Conservation (phyloP, 2,888 invertebrate genomes). For the Drosophila sordidula region DNA sequence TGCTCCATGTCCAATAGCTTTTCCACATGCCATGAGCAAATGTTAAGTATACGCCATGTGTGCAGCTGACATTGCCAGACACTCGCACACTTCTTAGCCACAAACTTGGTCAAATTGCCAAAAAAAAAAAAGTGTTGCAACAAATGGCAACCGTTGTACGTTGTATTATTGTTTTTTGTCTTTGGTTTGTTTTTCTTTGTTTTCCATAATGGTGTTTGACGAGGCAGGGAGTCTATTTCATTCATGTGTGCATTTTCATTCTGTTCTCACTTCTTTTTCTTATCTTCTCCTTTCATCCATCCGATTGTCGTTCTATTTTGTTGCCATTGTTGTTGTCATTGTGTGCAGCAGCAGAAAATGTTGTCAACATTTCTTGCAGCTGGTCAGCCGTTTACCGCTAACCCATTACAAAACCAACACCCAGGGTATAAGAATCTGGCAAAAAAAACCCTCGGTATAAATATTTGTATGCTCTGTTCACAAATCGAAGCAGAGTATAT, state of each 20-base stretch:
- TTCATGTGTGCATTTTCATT: constrained; percentile 2
- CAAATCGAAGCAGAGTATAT: no score
- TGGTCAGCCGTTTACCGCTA: constrained; percentile 25
- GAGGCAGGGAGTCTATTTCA: neutral
- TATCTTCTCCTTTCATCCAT: constrained; percentile 25
- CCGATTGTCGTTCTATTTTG: constrained; percentile 36
- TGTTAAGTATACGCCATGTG: constrained; percentile 44
- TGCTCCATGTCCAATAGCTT: neutral
- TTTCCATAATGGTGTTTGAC: no score
- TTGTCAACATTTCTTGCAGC: constrained; percentile 63
- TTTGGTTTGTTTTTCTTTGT: constrained; percentile 14
- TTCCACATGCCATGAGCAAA: neutral
- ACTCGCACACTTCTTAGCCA: constrained; percentile 1
- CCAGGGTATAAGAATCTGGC: neutral
- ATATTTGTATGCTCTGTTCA: no score
- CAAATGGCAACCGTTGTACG: constrained; percentile 61
- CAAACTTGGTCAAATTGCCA: constrained; percentile 54
- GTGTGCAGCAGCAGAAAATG: constrained; percentile 65
- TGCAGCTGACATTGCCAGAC: constrained; percentile 7
- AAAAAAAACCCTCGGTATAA: no score
- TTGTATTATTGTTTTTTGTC: constrained; percentile 39
- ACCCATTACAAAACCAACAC: neutral
- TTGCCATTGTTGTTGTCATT: constrained; percentile 42
- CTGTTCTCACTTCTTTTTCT: neutral
- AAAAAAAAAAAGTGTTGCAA: constrained; percentile 55